These are phyloP conservation scores for Melolontha melolontha DNA, from an alignment of 2,888 invertebrate genomes.

Conservation along the genomic window DNA sequence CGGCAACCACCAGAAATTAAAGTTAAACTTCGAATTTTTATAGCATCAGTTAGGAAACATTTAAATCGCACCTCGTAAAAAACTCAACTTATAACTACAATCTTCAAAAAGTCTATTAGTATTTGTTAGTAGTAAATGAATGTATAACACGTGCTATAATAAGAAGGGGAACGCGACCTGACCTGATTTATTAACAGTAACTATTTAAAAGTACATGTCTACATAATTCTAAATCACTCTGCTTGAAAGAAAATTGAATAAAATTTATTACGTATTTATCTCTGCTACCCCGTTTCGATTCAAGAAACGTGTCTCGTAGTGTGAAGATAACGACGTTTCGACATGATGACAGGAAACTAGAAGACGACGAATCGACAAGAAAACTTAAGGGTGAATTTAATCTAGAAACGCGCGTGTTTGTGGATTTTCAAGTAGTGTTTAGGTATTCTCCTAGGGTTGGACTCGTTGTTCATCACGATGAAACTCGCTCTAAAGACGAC, in stretches of 20 bases:
- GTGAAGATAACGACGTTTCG: conserved; percentile 65
- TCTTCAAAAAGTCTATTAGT: too few species aligned
- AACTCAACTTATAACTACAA: too few species aligned
- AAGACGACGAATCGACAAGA: conserved; percentile 65
- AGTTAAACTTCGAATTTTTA: too few species aligned
- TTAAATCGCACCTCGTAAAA: too few species aligned
- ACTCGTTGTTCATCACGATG: conserved; percentile 61
- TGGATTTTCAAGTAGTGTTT: conserved; percentile 66
- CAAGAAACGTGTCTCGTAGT: conserved; percentile 60
- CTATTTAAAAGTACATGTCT: too few species aligned
- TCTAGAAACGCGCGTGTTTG: conserved; percentile 63
- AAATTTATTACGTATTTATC: conserved; percentile 35
- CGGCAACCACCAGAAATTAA: too few species aligned
- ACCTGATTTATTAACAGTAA: too few species aligned
- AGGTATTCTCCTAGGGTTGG: conserved; percentile 63
- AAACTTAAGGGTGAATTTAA: conserved; percentile 65
- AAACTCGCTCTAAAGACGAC: conserved; percentile 48
- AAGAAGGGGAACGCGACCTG: too few species aligned
- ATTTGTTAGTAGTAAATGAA: too few species aligned
- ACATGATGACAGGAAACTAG: conserved; percentile 64
- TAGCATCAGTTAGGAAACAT: too few species aligned
- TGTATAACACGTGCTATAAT: too few species aligned
- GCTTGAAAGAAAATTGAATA: conserved; percentile 25
- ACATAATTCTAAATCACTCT: conserved; percentile 17
- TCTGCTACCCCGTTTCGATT: conserved; percentile 54